Evolutionary conservation across 1,140 invertebrate species (phyloP), one percentile per base, ranked within the genome.

Genomic region (Lepidurus apus): DNA sequence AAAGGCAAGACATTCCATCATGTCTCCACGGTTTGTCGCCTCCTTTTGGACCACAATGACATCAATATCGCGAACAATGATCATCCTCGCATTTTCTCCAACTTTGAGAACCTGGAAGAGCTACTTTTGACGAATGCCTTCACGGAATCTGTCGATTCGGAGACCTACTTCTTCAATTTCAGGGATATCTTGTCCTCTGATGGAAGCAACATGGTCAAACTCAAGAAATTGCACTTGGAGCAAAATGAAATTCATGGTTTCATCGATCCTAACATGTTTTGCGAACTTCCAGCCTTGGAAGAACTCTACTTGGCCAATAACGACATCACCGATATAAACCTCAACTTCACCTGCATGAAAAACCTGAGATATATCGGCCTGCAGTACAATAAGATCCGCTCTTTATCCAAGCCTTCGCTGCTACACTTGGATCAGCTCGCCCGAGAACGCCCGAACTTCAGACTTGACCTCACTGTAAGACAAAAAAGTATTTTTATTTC

Each of bases 121-220:
- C 84, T 94, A 1, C 91, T 93, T 84, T 85, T 94, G 47, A 93
- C 91, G 3, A 89, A 92, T 82, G 91, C 93, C 2, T 94, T 94
- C 83, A 89, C 90, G 77, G 90, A 92, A 82, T 80, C 77, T 42
- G 80, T 83, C 11, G 81, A 82, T 75, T 65, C 82, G 0, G 78
- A 79, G 7, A 79, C 82, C 43, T 84, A 84, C 75, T 76, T 86
- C 73, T 76, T 78, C 17, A 83, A 84, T 76, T 85, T 94, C 42
- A 90, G 91, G 81, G 89, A 91, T 81, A 92, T 93, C 77, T 93
- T 94, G 82, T 86, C 89, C 0, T 9, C 53, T 21, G 89, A 91
- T 53, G 91, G 87, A 43, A 84, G 91, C 79, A 89, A 91, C 82
- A 82, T 93, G 74, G 88, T 86, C 2, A 88, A 88, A 77, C 83